phyloP scores from a whole-genome alignment of 30 jellyfish, hydroid and myxozoan genomes.

The Hydractinia echinata region DNA sequence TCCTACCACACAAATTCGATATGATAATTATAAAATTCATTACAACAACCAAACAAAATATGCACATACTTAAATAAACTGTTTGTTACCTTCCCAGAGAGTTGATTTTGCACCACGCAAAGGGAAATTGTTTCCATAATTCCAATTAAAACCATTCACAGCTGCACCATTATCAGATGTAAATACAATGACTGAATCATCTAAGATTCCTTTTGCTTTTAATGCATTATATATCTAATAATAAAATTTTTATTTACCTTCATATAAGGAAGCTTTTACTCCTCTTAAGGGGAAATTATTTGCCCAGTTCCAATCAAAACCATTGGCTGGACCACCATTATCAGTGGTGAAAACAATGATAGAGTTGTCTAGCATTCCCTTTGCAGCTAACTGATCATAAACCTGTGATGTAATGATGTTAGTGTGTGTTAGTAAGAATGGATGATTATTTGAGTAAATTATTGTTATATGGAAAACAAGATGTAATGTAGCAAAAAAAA shows the following conservation, averaged over 20 bases:
- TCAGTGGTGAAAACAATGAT: conserved; percentile 83
- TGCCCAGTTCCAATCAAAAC: conserved; percentile 89
- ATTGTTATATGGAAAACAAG: background rate
- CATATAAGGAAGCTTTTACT: conserved; percentile 81
- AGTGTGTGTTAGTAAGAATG: background rate
- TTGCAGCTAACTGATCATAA: conserved; percentile 54
- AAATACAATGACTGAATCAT: conserved; percentile 55
- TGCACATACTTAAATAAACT: too few relatives aligned
- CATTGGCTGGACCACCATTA: conserved; percentile 97
- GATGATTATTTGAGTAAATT: background rate
- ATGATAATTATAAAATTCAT: background rate
- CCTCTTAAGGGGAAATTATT: conserved; percentile 84
- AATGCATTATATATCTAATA: background rate
- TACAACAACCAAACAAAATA: too few relatives aligned
- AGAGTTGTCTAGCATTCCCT: conserved; percentile 73
- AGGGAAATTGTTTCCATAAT: conserved; percentile 66
- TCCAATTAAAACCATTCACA: conserved; percentile 72
- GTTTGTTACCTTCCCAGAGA: conserved; percentile 66
- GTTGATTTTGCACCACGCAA: conserved; percentile 71
- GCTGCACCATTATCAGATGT: conserved; percentile 89
- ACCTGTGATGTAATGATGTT: conserved; percentile 30
- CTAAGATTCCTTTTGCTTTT: conserved; percentile 38
- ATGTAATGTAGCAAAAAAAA: too few relatives aligned
- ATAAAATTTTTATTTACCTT: conserved; percentile 41
- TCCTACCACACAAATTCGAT: background rate